Evolutionary conservation across 2,888 invertebrate genomes (phyloP), one percentile per base, ranked within the genome.

Genomic region (Busseola fusca): DNA sequence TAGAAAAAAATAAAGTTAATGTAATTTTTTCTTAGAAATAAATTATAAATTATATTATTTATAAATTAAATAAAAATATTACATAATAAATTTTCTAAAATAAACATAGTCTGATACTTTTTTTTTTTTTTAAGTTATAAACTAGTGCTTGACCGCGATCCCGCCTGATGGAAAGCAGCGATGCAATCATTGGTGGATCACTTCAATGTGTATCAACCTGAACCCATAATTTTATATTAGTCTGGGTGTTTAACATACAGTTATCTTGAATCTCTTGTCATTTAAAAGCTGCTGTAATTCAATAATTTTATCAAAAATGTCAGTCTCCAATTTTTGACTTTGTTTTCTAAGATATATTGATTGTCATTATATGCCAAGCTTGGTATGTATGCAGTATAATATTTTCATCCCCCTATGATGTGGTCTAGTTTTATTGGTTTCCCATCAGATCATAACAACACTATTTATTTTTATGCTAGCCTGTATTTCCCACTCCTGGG

Each of bases 171-270:
- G n/a, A n/a, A n/a, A n/a, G n/a, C n/a, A n/a, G n/a, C n/a, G n/a
- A n/a, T n/a, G n/a, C n/a, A n/a, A n/a, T n/a, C n/a, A n/a, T n/a
- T n/a, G n/a, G n/a, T n/a, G n/a, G n/a, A n/a, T n/a, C n/a, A n/a
- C n/a, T n/a, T n/a, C 48, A 16, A 18, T 75, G 66, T 64, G n/a
- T 57, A 21, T 18, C 76, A 72, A 81, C 72, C 67, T 74, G 78
- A 76, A 76, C 71, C 42, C 68, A 56, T 30, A 14, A 56, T 25
- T 52, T 65, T 56, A 58, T 63, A 1, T 34, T 48, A 37, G 34
- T n/a, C 66, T 84, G 77, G 78, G 67, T 82, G 66, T 69, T 82
- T 80, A 76, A 57, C 74, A 76, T 65, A 79, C 60, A 76, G 68
- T 64, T 68, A 52, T 37, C n/a, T 21, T 34, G n/a, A 45, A 59